Evolutionary conservation across 2,797 vertebrate species (phyloP).

Genomic region (Brotula barbata): DNA sequence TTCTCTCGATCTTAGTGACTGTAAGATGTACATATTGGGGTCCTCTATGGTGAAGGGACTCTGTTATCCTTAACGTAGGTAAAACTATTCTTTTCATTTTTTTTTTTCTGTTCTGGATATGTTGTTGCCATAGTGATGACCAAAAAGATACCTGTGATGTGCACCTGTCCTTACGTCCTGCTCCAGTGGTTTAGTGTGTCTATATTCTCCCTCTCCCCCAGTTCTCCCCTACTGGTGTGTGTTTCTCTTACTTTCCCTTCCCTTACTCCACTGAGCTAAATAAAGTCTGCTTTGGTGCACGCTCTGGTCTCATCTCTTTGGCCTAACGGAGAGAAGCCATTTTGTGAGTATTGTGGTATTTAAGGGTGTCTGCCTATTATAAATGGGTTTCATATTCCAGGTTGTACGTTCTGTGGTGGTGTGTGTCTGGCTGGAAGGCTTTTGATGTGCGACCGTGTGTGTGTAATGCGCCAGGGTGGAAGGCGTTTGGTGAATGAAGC

Average conservation of each 20-base stretch:
- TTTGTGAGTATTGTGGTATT: slow-evolving; percentile 66
- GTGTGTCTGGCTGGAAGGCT: slow-evolving; percentile 50
- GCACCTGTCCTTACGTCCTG: slow-evolving; percentile 85
- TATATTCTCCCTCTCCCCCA: slow-evolving; percentile 72
- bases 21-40: slow-evolving; percentile 80
- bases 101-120: slow-evolving; percentile 75
- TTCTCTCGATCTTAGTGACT: slow-evolving; percentile 78
- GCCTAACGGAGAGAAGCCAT: slow-evolving; percentile 62
- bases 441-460: slow-evolving; percentile 62
- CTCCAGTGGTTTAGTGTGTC: slow-evolving; percentile 81
- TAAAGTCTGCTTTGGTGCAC: slow-evolving; percentile 85
- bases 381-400: slow-evolving; percentile 52
- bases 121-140: slow-evolving; percentile 87
- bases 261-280: slow-evolving; percentile 83
- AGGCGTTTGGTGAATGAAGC: slow-evolving; percentile 81
- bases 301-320: slow-evolving; percentile 72
- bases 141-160: slow-evolving; percentile 87
- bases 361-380: slow-evolving; percentile 40
- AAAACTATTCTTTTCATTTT: slow-evolving; percentile 68
- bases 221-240: slow-evolving; percentile 72
- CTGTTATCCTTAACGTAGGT: slow-evolving; percentile 79
- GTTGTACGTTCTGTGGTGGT: slow-evolving; percentile 38
- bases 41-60: slow-evolving; percentile 75
- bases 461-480: slow-evolving; percentile 56
- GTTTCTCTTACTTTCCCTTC: slow-evolving; percentile 75